These are phyloP conservation scores for Euleptes europaea DNA, from an alignment of 2,113 vertebrate genomes.

Conservation along the genomic window DNA sequence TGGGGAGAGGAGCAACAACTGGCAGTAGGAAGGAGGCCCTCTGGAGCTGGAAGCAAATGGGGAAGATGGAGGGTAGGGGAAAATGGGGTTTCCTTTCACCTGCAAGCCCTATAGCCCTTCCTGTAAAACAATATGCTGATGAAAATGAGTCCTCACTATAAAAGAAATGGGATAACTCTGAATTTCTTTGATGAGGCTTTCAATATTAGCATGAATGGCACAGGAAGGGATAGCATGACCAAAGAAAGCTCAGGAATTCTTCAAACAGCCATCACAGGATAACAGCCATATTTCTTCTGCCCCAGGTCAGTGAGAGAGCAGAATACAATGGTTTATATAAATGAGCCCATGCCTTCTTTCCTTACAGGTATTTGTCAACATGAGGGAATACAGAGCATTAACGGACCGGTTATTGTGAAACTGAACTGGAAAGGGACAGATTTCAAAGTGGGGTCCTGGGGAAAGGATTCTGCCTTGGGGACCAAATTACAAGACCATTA, in stretches of 20 bases:
- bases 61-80: neutral
- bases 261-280: neutral
- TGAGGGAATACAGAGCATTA: conserved; percentile 38
- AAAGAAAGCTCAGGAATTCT: neutral
- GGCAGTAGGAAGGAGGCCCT: too few relatives aligned
- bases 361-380: conserved; percentile 49
- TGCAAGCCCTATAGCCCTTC: too few relatives aligned
- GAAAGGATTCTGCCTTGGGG: conserved; percentile 48
- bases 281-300: neutral
- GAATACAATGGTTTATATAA: neutral
- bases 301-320: neutral
- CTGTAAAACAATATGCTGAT: neutral
- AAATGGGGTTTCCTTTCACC: neutral
- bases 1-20: too few relatives aligned
- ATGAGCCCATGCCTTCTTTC: neutral
- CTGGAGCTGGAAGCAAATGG: too few relatives aligned
- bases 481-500: conserved; percentile 54
- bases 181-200: neutral
- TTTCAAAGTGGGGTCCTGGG: conserved; percentile 59
- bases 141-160: neutral
- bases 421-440: conserved; percentile 55
- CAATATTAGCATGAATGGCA: neutral
- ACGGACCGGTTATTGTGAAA: conserved; percentile 45
- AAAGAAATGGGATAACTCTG: neutral
- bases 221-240: neutral